A percentile compares a stretch with the other conserved stretches of the same genome.
These are phyloP conservation scores for Chironomus tentans DNA, from an alignment of 2,888 invertebrate species.

Conservation along the genomic window DNA sequence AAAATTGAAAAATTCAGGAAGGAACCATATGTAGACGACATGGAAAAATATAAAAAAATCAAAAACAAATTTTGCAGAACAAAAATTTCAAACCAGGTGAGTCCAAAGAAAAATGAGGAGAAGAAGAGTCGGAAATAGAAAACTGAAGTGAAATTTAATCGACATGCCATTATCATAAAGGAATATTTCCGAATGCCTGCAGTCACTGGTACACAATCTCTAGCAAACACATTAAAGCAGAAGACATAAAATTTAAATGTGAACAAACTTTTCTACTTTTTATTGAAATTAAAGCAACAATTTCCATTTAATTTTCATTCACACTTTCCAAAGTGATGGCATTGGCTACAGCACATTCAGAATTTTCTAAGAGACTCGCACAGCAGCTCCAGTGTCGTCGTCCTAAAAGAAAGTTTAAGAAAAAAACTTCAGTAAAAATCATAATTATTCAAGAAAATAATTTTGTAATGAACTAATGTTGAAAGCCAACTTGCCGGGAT, in stretches of 20 bases:
- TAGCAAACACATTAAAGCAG: too few species aligned
- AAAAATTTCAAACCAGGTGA: too few species aligned
- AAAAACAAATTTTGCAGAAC: too few species aligned
- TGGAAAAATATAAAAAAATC: too few species aligned
- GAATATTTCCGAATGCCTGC: neutral
- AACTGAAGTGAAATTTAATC: neutral
- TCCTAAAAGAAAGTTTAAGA: slow-evolving; percentile 46
- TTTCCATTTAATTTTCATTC: neutral
- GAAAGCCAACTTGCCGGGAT: slow-evolving; percentile 1
- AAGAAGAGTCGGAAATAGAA: too few species aligned
- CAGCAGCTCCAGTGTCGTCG: slow-evolving; percentile 77
- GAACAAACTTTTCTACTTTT: neutral
- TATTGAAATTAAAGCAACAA: neutral
- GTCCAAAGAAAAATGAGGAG: too few species aligned
- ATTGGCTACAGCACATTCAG: slow-evolving; percentile 49
- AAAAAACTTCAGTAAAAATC: neutral
- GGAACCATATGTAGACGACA: too few species aligned
- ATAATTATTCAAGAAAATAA: neutral
- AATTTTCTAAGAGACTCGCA: slow-evolving; percentile 53
- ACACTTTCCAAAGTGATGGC: slow-evolving; percentile 29
- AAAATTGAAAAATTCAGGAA: too few species aligned
- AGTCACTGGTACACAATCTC: too few species aligned
- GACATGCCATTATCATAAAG: neutral
- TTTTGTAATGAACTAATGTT: neutral
- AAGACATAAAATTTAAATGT: neutral